phyloP scores from a whole-genome alignment of 2,888 invertebrate species.

The Acrobasis suavella region DNA sequence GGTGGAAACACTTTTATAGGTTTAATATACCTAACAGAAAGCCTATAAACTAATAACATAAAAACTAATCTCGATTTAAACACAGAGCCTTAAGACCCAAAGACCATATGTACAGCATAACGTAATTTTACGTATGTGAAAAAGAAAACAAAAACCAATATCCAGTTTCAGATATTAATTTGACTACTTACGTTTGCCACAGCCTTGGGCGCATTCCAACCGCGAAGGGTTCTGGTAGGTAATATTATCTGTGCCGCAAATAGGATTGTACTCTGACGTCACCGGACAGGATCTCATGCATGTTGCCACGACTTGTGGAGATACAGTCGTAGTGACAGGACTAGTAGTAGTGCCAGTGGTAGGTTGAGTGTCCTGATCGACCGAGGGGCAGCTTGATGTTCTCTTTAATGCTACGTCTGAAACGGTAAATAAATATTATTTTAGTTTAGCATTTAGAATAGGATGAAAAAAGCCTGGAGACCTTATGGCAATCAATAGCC shows the following conservation, averaged over 20 bases:
- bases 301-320: neutral
- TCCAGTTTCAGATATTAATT: no score
- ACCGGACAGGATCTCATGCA: slow-evolving; percentile 51
- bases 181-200: slow-evolving; percentile 63
- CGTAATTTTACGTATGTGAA: no score
- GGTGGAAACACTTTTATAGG: no score
- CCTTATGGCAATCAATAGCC: no score
- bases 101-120: neutral
- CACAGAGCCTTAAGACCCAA: neutral
- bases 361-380: neutral
- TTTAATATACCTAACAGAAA: no score
- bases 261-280: slow-evolving; percentile 64
- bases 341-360: neutral
- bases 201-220: slow-evolving; percentile 61
- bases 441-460: no score
- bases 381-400: neutral
- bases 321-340: neutral
- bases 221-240: slow-evolving; percentile 65
- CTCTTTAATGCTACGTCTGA: slow-evolving; percentile 14
- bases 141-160: no score
- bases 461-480: no score
- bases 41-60: neutral
- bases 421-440: neutral
- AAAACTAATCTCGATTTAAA: neutral
- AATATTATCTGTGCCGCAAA: slow-evolving; percentile 66